Evolutionary conservation across 1,140 invertebrate species (phyloP).

Genomic region (Rhopalosiphum padi): DNA sequence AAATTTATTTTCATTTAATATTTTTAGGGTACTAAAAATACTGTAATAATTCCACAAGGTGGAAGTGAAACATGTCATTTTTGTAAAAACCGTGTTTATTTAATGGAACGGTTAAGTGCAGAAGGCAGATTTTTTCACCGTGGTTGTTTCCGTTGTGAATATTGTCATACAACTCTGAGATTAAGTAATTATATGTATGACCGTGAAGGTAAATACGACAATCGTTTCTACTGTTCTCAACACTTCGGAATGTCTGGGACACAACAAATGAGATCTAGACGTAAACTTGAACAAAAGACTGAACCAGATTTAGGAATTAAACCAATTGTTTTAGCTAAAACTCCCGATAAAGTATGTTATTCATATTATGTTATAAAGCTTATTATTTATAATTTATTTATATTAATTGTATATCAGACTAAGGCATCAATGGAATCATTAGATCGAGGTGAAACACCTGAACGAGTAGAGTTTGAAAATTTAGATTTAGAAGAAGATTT

Average conservation of each 20-base stretch:
- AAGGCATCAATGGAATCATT: constrained; percentile 57
- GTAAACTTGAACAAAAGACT: constrained; percentile 53
- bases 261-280: constrained; percentile 63
- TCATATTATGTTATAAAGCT: not conserved
- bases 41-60: constrained; percentile 70
- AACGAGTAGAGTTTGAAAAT: constrained; percentile 80
- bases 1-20: constrained; percentile 51
- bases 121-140: constrained; percentile 89
- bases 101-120: constrained; percentile 85
- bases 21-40: constrained; percentile 68
- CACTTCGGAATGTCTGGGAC: constrained; percentile 75
- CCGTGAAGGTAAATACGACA: constrained; percentile 74
- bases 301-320: constrained; percentile 53
- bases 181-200: constrained; percentile 80
- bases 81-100: constrained; percentile 85
- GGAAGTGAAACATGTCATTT: constrained; percentile 84
- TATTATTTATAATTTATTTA: not conserved
- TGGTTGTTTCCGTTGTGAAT: constrained; percentile 81
- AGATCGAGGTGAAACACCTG: constrained; percentile 72
- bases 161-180: constrained; percentile 74
- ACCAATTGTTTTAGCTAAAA: constrained; percentile 61
- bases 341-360: constrained; percentile 62
- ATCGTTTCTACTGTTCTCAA: constrained; percentile 81
- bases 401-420: constrained; percentile 30
- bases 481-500: constrained; percentile 62